A percentile compares a stretch with the other conserved stretches of the same genome.
Conservation (phyloP, 1,140 invertebrate genomes). For the Hormaphis cornu region DNA sequence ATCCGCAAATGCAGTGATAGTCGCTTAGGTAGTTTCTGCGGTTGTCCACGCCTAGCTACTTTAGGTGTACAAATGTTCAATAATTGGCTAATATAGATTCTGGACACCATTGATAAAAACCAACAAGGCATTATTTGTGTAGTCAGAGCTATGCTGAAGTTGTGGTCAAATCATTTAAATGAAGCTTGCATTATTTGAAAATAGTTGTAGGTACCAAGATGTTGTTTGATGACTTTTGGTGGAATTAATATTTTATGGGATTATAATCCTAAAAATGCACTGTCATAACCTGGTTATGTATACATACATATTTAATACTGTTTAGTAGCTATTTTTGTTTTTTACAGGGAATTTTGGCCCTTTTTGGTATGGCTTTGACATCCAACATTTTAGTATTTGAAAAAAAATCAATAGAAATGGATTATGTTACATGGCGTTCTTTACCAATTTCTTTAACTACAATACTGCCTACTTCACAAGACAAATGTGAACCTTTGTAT, state of each 20-base stretch:
- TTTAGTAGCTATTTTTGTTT: background rate
- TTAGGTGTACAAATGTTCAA: too few species aligned
- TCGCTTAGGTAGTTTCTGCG: background rate
- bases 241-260: background rate
- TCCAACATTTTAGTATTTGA: background rate
- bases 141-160: too few species aligned
- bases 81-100: too few species aligned
- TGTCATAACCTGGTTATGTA: background rate
- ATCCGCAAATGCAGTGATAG: background rate
- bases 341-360: background rate
- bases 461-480: background rate
- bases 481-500: constrained; percentile 26
- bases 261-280: background rate
- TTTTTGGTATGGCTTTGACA: background rate
- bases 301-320: background rate
- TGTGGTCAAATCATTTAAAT: too few species aligned
- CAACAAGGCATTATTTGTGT: too few species aligned
- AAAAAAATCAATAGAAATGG: background rate
- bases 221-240: background rate
- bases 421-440: background rate
- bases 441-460: background rate
- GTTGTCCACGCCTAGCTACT: too few species aligned
- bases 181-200: too few species aligned
- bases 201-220: too few species aligned
- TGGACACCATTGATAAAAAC: too few species aligned